Base-by-base conservation (phyloP, 2,888 invertebrate genomes). In the Phortica magna region DNA sequence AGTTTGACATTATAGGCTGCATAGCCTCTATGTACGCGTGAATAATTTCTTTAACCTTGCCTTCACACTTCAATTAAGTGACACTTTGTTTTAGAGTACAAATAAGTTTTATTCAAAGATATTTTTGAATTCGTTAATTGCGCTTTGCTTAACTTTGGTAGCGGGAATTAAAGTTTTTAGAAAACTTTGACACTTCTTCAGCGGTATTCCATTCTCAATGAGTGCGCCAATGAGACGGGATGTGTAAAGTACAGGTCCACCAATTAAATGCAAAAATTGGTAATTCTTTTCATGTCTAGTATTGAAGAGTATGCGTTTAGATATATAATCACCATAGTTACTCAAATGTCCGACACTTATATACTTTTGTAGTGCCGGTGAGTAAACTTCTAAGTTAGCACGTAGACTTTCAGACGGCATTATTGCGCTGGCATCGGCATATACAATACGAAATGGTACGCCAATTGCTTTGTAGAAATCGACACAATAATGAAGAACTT, bases 331-430 rank as follows among this genome's bases (percentile, higher is more conserved):
- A 10, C 94, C 94, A 84, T 94, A 95, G 65, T 95, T 88, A 22
- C 96, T 95, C 57, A 97, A 88, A 91, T 95, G 93, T 0, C 95
- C 97, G 59, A 97, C 94, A 92, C 96, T 95, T 14, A 96, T 89
- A 87, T 95, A 96, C 12, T 92, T 90, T 53, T 94, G 90, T 14
- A 93, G 89, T 80, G 94, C 93, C 10, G 93, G 93, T 0, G 96
- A 96, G 93, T 94, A 97, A 92, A 97, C 94, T 92, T 97, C 95
- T 81, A 97, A 93, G 2, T 94, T 93, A 0, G 95, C 92, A 79
- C 95, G 93, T 42, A 96, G 91, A 76, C 94, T 94, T 91, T 98
- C 97, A 89, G 95, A 94, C 57, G 92, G 89, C 2, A 92, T 88
- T 2, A 97, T 90, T 76, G 94, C 91, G n/a, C 93, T 87, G 17